phyloP scores from a whole-genome alignment of 2,888 invertebrate species.

The Acronicta aceris region DNA sequence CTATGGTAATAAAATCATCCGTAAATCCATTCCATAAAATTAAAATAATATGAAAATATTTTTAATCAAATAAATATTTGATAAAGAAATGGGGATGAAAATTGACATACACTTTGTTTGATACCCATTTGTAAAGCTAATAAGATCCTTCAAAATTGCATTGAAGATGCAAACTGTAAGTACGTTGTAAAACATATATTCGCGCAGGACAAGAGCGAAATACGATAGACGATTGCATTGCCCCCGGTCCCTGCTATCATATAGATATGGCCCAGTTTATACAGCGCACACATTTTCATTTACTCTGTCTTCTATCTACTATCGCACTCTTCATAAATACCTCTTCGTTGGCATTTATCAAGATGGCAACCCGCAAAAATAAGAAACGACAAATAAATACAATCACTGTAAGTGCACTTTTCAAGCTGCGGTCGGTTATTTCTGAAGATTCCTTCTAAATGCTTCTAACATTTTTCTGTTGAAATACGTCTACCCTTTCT shows the following conservation, averaged over 20 bases:
- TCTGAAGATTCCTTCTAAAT: conserved; percentile 64
- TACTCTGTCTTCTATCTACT: conserved; percentile 14
- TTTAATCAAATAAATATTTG: neutral
- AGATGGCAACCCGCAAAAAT: conserved; percentile 58
- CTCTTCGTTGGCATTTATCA: conserved; percentile 53
- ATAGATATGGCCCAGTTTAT: conserved; percentile 38
- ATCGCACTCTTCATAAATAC: conserved; percentile 44
- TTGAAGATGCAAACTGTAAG: conserved; percentile 49
- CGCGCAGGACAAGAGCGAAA: conserved; percentile 38
- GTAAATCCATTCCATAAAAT: no score
- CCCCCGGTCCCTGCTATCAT: conserved; percentile 29
- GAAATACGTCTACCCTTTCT: conserved; percentile 52
- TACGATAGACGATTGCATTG: conserved; percentile 43
- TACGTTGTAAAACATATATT: conserved; percentile 51
- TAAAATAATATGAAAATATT: no score
- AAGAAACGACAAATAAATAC: conserved; percentile 67
- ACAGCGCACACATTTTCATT: conserved; percentile 34
- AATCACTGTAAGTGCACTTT: conserved; percentile 75
- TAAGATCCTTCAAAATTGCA: conserved; percentile 54
- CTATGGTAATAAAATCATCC: neutral
- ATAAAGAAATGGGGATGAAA: conserved; percentile 34
- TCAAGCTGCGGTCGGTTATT: conserved; percentile 64
- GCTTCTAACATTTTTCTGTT: conserved; percentile 61
- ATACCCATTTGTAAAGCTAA: conserved; percentile 39
- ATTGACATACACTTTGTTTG: conserved; percentile 24